These are phyloP conservation scores for Tiliqua scincoides DNA, from an alignment of 2,113 vertebrate species.

Conservation along the genomic window DNA sequence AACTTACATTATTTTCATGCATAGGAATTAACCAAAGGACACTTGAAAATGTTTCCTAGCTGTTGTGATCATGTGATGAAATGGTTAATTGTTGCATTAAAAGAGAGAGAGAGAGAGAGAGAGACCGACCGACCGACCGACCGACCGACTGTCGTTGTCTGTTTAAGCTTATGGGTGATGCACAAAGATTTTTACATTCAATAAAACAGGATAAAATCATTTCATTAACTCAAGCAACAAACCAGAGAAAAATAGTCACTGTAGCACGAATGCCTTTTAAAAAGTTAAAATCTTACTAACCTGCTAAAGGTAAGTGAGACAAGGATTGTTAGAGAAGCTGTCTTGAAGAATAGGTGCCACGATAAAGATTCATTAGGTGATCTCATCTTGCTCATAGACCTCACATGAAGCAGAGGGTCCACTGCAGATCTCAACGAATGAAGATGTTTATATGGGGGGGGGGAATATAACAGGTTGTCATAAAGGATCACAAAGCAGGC, in stretches of 20 bases:
- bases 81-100: neutral
- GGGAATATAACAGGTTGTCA: neutral
- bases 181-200: neutral
- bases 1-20: neutral
- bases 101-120: neutral
- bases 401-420: neutral
- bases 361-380: neutral
- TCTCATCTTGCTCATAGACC: no score
- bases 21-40: neutral
- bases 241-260: neutral
- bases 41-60: neutral
- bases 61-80: neutral
- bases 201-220: neutral
- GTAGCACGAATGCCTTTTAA: neutral
- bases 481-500: neutral
- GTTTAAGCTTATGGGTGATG: neutral
- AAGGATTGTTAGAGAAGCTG: neutral
- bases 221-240: neutral
- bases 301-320: neutral
- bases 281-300: neutral
- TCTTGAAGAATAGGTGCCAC: neutral
- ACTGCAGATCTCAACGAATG: neutral
- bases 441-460: neutral
- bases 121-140: no score
- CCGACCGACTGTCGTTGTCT: no score